Conservation (phyloP, 2,113 vertebrate species). For the Promerops cafer region DNA sequence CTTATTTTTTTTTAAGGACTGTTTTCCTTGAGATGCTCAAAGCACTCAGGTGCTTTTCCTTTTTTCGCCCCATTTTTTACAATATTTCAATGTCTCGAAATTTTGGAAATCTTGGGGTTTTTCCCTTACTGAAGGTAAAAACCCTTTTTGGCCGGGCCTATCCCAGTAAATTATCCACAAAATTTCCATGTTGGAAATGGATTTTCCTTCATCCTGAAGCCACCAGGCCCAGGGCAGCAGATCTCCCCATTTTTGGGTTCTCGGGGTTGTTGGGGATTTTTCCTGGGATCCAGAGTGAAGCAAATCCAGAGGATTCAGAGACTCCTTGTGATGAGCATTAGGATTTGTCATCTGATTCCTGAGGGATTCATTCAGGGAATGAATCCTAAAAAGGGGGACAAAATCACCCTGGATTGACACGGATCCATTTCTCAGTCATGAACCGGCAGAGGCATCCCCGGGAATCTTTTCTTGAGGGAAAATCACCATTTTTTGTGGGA, state of each 20-base stretch:
- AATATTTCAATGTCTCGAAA: not conserved
- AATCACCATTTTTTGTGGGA: not conserved
- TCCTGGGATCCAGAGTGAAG: not conserved
- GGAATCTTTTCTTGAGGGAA: not conserved
- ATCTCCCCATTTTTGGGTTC: not conserved
- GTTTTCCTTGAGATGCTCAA: not conserved
- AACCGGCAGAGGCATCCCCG: not conserved
- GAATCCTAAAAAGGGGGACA: fast-evolving
- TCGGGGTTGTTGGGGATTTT: fast-evolving
- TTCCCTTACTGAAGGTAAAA: not conserved
- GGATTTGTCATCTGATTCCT: not conserved
- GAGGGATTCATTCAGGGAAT: not conserved
- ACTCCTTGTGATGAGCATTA: fast-evolving
- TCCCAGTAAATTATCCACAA: not conserved
- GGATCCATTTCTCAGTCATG: not conserved
- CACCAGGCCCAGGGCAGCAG: not conserved
- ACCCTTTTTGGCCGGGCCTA: not conserved
- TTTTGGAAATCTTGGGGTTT: too few species aligned
- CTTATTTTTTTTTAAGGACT: not conserved
- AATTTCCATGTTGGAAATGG: not conserved
- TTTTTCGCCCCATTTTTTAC: not conserved
- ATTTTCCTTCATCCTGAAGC: not conserved
- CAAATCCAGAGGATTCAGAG: not conserved
- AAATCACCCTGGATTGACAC: not conserved
- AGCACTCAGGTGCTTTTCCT: not conserved